phyloP scores from a whole-genome alignment of 1,140 invertebrate species.

The Calliphora vicina region DNA sequence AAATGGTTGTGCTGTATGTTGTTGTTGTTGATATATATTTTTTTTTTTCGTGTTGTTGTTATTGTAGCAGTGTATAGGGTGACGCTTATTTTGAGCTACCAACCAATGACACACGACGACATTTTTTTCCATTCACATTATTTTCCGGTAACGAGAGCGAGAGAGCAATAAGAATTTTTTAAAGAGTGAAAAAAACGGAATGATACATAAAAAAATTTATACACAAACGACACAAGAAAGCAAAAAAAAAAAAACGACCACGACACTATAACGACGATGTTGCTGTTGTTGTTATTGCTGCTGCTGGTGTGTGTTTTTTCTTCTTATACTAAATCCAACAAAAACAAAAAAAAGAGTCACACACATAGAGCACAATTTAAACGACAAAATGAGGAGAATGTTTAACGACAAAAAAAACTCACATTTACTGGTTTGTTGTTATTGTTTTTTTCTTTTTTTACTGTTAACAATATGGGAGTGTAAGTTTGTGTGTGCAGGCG shows the following conservation, averaged over 20 bases:
- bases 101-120: slow-evolving; percentile 63
- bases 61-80: slow-evolving; percentile 22
- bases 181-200: slow-evolving; percentile 35
- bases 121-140: slow-evolving; percentile 46
- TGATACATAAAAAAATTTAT: slow-evolving; percentile 33
- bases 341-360: slow-evolving; percentile 18
- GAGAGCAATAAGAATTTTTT: slow-evolving; percentile 36
- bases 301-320: background rate
- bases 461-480: background rate
- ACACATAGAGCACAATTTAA: slow-evolving; percentile 14
- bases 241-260: slow-evolving; percentile 7
- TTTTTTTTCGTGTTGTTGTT: background rate
- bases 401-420: background rate
- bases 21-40: background rate
- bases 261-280: background rate
- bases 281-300: background rate
- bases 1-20: slow-evolving; percentile 11
- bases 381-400: slow-evolving; percentile 19
- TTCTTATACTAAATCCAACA: slow-evolving; percentile 5
- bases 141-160: slow-evolving; percentile 35
- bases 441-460: background rate
- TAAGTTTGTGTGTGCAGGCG: background rate
- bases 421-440: background rate
- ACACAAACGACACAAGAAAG: background rate
- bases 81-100: slow-evolving; percentile 35